Evolutionary conservation across 1,140 invertebrate genomes (phyloP).

Genomic region (Drosophila saltans): DNA sequence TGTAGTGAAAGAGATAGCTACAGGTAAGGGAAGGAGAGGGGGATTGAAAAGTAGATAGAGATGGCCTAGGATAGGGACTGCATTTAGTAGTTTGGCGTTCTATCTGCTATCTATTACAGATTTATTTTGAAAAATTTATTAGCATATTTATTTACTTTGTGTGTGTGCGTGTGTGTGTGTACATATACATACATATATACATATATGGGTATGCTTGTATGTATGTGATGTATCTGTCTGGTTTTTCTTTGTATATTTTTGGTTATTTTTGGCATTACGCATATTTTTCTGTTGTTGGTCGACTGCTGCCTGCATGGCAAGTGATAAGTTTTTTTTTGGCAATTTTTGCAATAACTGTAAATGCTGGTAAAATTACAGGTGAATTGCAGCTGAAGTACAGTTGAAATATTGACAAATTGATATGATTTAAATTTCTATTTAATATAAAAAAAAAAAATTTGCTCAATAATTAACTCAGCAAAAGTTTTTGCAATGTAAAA

Average conservation of each 20-base stretch:
- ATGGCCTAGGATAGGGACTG: background rate
- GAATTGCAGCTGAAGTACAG: background rate
- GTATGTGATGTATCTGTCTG: conserved; percentile 37
- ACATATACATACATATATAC: background rate
- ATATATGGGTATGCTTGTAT: background rate
- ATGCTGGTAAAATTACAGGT: background rate
- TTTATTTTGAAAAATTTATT: conserved; percentile 81
- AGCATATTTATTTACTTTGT: conserved; percentile 79
- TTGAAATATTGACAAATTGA: background rate
- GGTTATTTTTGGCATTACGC: conserved; percentile 75
- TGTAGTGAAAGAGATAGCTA: conserved; percentile 40
- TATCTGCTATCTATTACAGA: conserved; percentile 78
- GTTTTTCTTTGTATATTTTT: conserved; percentile 56
- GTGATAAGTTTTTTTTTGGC: conserved; percentile 48
- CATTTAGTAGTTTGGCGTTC: conserved; percentile 65
- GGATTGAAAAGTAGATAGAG: background rate
- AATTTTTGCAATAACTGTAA: conserved; percentile 24
- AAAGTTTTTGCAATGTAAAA: no score
- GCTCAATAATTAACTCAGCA: no score
- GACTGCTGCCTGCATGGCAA: conserved; percentile 39
- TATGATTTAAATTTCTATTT: background rate
- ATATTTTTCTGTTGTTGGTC: conserved; percentile 44
- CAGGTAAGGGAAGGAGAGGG: background rate
- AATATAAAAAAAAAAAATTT: no score
- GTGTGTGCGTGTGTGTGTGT: background rate